A percentile compares a stretch with the other conserved stretches of the same genome.
Conservation (phyloP, 1,140 invertebrate genomes). For the Portunus trituberculatus region DNA sequence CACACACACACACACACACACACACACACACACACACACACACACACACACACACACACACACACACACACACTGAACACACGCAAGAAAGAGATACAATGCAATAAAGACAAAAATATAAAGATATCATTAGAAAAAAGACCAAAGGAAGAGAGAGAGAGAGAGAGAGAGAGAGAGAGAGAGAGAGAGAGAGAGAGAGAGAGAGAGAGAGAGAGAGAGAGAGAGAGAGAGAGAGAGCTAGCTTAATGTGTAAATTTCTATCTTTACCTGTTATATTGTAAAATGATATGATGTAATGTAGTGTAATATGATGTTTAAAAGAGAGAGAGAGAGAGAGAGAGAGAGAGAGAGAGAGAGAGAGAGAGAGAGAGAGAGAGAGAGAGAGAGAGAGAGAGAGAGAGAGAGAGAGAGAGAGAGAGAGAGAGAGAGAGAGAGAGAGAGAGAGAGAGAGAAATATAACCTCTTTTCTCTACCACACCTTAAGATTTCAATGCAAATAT, state of each 20-base stretch:
- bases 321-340: background rate
- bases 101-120: too few species aligned
- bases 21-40: too few species aligned
- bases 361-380: background rate
- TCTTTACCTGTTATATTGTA: background rate
- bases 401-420: slow-evolving; percentile 25
- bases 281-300: background rate
- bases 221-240: too few species aligned
- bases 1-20: too few species aligned
- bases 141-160: too few species aligned
- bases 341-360: slow-evolving; percentile 11
- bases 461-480: background rate
- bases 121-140: too few species aligned
- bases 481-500: background rate
- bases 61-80: too few species aligned
- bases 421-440: background rate
- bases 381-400: slow-evolving; percentile 36
- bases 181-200: slow-evolving; percentile 11
- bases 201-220: slow-evolving; percentile 11
- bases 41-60: too few species aligned
- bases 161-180: slow-evolving; percentile 12
- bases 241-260: too few species aligned
- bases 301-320: background rate
- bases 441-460: background rate
- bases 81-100: too few species aligned